Percentiles rank a stretch among this genome's conserved stretches.
Conservation (phyloP, 2,888 invertebrate species). For the Xylophagus ater region DNA sequence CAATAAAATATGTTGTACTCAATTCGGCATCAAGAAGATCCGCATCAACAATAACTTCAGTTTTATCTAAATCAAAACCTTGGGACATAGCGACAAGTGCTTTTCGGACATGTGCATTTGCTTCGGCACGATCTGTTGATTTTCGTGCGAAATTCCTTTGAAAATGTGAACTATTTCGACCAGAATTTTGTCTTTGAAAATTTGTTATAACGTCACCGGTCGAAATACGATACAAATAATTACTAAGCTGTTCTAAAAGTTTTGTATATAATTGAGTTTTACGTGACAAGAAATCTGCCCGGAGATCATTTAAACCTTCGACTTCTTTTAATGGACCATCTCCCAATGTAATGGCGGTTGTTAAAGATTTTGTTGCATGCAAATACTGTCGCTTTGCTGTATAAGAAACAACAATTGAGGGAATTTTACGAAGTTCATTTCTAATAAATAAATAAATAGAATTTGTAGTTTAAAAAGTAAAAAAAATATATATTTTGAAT, state of each 20-base stretch:
- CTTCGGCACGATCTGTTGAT: conserved; percentile 46
- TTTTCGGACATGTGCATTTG: conserved; percentile 42
- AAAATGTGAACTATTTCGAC: conserved; percentile 45
- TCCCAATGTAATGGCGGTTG: conserved; percentile 55
- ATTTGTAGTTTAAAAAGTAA: too few species aligned
- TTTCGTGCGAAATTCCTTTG: conserved; percentile 47
- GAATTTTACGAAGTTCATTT: conserved; percentile 63
- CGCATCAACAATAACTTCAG: conserved; percentile 47
- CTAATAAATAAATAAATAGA: conserved; percentile 36
- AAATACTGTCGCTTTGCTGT: conserved; percentile 67
- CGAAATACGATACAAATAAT: conserved; percentile 57
- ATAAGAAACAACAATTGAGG: conserved; percentile 52
- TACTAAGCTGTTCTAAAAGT: conserved; percentile 58
- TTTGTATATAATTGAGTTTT: conserved; percentile 54
- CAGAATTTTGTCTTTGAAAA: conserved; percentile 51
- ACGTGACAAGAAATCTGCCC: conserved; percentile 54
- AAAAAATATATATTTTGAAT: too few species aligned
- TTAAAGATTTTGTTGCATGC: conserved; percentile 71
- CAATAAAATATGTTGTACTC: conserved; percentile 58
- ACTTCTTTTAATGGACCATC: conserved; percentile 68
- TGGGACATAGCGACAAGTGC: conserved; percentile 45
- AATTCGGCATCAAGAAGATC: conserved; percentile 48
- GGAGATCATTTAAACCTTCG: conserved; percentile 71
- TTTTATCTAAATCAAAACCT: conserved; percentile 34
- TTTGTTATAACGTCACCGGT: conserved; percentile 41